A percentile compares a stretch with the other conserved stretches of the same genome.
Conservation (phyloP, 2,113 vertebrate species). For the Thermophis baileyi region DNA sequence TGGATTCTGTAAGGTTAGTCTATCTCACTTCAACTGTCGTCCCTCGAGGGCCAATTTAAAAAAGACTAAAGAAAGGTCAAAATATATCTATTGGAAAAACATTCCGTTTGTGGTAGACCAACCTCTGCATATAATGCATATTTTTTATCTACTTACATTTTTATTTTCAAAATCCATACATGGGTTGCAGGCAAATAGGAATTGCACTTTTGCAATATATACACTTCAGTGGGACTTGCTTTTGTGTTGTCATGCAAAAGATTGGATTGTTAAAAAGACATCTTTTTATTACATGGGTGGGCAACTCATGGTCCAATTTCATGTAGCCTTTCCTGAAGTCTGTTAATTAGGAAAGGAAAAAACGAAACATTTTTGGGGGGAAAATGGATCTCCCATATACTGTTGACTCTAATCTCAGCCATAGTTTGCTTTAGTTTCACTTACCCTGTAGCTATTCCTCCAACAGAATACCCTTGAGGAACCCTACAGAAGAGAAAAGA, state of each 20-base stretch:
- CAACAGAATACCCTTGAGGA: background rate
- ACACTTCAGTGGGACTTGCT: background rate
- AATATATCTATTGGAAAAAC: constrained; percentile 35
- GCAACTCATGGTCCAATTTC: background rate
- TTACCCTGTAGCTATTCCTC: background rate
- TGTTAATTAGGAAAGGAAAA: background rate
- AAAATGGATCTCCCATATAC: background rate
- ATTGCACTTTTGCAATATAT: background rate
- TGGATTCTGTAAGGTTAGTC: constrained; percentile 35
- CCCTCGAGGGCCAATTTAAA: constrained; percentile 34
- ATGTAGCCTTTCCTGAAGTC: background rate
- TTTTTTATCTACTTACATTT: constrained; percentile 27
- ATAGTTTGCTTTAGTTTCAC: background rate
- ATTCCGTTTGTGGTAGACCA: constrained; percentile 36
- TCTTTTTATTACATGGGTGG: background rate
- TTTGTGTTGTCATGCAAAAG: background rate
- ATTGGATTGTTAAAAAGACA: background rate
- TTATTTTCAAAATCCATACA: constrained; percentile 36
- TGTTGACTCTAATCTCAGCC: background rate
- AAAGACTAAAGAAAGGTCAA: constrained; percentile 48
- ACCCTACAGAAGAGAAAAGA: background rate
- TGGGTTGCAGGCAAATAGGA: constrained; percentile 4
- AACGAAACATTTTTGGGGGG: background rate
- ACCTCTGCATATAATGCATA: background rate
- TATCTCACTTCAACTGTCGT: constrained; percentile 53